Percentiles rank a stretch among this genome's conserved stretches.
These are phyloP conservation scores for Nymphalis polychloros DNA, from an alignment of 2,888 invertebrate genomes.

Conservation along the genomic window DNA sequence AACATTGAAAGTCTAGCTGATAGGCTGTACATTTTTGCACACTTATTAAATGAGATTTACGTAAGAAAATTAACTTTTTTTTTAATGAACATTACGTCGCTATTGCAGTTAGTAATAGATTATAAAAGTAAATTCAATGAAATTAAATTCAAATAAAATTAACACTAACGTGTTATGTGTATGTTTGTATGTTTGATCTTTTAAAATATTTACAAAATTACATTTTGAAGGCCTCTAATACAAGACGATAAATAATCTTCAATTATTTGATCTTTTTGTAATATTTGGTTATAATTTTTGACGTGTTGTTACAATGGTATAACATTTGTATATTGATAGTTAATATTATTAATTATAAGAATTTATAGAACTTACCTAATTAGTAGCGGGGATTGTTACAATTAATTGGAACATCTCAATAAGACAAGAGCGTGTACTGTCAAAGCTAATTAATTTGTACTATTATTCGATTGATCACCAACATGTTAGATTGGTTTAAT, in stretches of 20 bases:
- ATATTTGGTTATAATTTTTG: too few relatives aligned
- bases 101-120: too few relatives aligned
- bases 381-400: slow-evolving; percentile 32
- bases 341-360: slow-evolving; percentile 1
- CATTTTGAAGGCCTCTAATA: too few relatives aligned
- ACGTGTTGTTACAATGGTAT: background rate
- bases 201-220: too few relatives aligned
- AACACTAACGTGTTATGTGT: too few relatives aligned
- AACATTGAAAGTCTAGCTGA: background rate
- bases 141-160: too few relatives aligned
- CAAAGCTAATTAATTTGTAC: slow-evolving; percentile 69
- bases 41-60: background rate
- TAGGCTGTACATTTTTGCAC: slow-evolving; percentile 2
- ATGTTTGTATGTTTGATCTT: too few relatives aligned
- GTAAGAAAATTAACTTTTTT: background rate
- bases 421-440: slow-evolving; percentile 48
- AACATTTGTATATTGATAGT: background rate
- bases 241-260: too few relatives aligned
- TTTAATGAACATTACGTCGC: too few relatives aligned
- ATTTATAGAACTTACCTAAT: slow-evolving; percentile 16
- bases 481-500: slow-evolving; percentile 60
- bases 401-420: slow-evolving; percentile 47
- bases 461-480: slow-evolving; percentile 67
- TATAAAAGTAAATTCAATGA: too few relatives aligned
- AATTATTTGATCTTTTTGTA: too few relatives aligned